Evolutionary conservation across 2,888 invertebrate genomes (phyloP).

Genomic region (Keiferia lycopersicella): DNA sequence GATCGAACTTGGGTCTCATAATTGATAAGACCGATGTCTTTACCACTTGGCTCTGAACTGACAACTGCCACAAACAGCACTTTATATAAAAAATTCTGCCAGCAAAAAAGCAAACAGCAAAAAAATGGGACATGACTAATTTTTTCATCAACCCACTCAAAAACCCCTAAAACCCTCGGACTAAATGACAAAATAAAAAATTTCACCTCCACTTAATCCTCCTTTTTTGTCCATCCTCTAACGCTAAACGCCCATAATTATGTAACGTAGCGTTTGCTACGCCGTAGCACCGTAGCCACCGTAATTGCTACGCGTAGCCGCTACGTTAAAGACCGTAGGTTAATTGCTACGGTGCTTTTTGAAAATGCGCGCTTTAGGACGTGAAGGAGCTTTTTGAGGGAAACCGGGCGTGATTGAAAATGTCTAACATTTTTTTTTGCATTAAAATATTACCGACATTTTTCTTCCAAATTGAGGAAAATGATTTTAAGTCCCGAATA

Average conservation of each 20-base stretch:
- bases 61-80: no score
- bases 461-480: constrained; percentile 3
- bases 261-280: constrained; percentile 55
- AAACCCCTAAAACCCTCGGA: neutral
- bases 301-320: constrained; percentile 77
- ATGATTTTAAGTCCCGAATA: neutral
- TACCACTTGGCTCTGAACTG: no score
- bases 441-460: constrained; percentile 6
- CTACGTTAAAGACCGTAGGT: constrained; percentile 67
- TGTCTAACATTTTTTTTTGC: constrained; percentile 13
- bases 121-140: neutral
- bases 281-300: constrained; percentile 57
- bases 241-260: constrained; percentile 64
- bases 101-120: no score
- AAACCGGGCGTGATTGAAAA: constrained; percentile 9
- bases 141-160: neutral
- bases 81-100: no score
- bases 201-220: constrained; percentile 28
- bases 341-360: constrained; percentile 67
- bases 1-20: no score
- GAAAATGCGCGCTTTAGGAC: constrained; percentile 24
- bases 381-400: constrained; percentile 28
- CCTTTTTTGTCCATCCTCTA: constrained; percentile 31
- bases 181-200: neutral
- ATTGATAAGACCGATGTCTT: no score